Conservation (phyloP, 1,140 invertebrate species). For the Macrosteles quadrilineatus region DNA sequence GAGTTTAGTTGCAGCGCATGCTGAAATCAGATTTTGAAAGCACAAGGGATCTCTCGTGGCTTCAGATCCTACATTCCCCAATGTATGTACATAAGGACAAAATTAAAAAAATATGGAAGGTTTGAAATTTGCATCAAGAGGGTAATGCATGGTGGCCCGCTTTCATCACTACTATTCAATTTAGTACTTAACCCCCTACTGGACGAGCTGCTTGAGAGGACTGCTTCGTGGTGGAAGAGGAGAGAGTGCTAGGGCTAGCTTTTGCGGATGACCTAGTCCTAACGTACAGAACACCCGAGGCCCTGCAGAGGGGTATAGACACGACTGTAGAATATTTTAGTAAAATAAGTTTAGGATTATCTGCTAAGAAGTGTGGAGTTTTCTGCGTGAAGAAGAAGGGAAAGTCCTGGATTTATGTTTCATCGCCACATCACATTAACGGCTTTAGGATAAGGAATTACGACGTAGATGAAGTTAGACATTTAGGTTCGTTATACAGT, state of each 20-base stretch:
- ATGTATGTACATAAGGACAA: no score
- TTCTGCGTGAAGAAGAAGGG: neutral
- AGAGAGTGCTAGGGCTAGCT: slow-evolving; percentile 36
- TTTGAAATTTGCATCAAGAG: slow-evolving; percentile 6
- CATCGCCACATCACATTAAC: no score
- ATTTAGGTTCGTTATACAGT: neutral
- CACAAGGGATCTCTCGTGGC: no score
- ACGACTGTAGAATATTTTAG: neutral
- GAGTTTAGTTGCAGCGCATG: no score
- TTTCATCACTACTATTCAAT: slow-evolving; percentile 42
- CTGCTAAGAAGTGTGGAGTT: slow-evolving; percentile 1
- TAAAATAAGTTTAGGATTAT: neutral
- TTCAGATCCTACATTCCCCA: no score
- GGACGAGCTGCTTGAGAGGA: neutral
- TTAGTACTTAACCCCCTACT: slow-evolving; percentile 32
- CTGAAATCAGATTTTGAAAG: no score
- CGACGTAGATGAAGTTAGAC: neutral
- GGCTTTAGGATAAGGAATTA: neutral
- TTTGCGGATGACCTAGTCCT: slow-evolving; percentile 48
- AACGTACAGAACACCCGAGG: slow-evolving; percentile 14
- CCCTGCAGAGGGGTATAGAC: neutral
- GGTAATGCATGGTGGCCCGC: slow-evolving; percentile 46
- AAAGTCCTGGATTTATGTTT: neutral
- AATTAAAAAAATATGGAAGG: neutral
- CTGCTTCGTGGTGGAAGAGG: neutral